A percentile compares a stretch with the other conserved stretches of the same genome.
These are phyloP conservation scores for Cheilosia vernalis DNA, from an alignment of 2,888 invertebrate species.

Conservation along the genomic window DNA sequence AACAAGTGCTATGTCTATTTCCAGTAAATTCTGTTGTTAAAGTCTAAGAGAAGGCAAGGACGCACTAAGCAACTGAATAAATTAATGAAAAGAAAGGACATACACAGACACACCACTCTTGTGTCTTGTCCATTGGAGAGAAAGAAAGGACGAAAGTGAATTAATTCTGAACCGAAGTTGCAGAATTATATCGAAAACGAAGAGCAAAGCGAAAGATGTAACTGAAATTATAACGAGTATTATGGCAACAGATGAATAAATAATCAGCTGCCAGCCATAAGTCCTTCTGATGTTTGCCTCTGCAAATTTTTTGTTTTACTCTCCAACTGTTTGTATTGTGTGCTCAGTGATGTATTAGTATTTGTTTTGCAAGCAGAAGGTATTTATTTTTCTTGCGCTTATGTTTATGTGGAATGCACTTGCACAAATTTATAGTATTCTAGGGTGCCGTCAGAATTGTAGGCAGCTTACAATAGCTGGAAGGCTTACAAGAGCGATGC, in stretches of 20 bases:
- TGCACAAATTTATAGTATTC: slow-evolving; percentile 6
- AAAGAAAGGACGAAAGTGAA: not conserved
- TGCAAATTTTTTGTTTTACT: not conserved
- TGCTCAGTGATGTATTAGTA: not conserved
- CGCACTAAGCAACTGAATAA: slow-evolving; percentile 5
- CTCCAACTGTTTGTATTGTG: slow-evolving; percentile 1
- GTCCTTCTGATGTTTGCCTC: slow-evolving; percentile 1
- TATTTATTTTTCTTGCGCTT: too few relatives aligned
- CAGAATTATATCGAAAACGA: slow-evolving; percentile 8
- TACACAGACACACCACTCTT: not conserved
- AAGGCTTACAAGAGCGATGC: too few relatives aligned
- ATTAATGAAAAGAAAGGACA: not conserved
- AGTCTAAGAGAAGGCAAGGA: not conserved
- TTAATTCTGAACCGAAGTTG: not conserved
- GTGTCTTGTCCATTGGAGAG: not conserved
- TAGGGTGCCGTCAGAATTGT: not conserved
- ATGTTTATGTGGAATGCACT: slow-evolving; percentile 14
- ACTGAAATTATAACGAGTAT: slow-evolving; percentile 16
- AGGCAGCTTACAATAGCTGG: too few relatives aligned
- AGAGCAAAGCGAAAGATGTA: not conserved
- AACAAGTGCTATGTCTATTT: not conserved
- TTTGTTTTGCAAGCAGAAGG: not conserved
- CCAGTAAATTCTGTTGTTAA: slow-evolving; percentile 1
- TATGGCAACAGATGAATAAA: slow-evolving; percentile 61
- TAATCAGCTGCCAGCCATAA: slow-evolving; percentile 6